phyloP scores from a whole-genome alignment of 1,140 invertebrate species.

The Berghia stephanieae region DNA sequence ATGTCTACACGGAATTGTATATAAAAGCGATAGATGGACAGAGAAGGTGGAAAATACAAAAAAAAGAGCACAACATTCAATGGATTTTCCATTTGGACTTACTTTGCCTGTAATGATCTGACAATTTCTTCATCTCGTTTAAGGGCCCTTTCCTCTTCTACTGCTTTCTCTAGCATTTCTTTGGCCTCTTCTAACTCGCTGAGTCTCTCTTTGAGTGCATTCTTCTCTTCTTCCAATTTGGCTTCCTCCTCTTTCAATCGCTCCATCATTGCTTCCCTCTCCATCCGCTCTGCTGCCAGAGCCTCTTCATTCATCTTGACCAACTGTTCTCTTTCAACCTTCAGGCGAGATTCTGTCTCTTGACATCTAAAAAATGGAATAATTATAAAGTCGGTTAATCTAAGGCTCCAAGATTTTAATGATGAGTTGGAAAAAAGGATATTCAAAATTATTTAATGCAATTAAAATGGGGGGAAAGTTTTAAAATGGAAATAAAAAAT shows the following conservation, averaged over 20 bases:
- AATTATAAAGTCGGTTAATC: too few species aligned
- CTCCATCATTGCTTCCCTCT: slow-evolving; percentile 40
- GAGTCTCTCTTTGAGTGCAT: slow-evolving; percentile 75
- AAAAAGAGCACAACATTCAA: too few species aligned
- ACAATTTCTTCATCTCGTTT: slow-evolving; percentile 86
- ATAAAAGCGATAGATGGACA: too few species aligned
- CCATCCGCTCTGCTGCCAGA: slow-evolving; percentile 69
- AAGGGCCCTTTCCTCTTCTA: slow-evolving; percentile 83
- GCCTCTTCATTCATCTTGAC: slow-evolving; percentile 36
- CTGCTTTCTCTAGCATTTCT: slow-evolving; percentile 74
- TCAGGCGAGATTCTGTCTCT: slow-evolving; percentile 20
- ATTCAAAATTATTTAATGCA: too few species aligned
- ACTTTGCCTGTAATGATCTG: slow-evolving; percentile 76
- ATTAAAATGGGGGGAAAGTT: too few species aligned
- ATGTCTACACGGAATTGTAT: too few species aligned
- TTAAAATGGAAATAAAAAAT: too few species aligned
- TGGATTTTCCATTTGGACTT: slow-evolving; percentile 26
- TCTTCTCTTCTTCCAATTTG: slow-evolving; percentile 76
- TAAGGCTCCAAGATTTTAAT: too few species aligned
- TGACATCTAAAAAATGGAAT: slow-evolving; percentile 1
- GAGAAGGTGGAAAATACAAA: too few species aligned
- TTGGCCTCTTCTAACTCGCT: slow-evolving; percentile 78
- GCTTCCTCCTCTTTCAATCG: slow-evolving; percentile 72
- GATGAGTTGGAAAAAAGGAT: too few species aligned
- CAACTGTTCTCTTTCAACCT: slow-evolving; percentile 27